Evolutionary conservation across 2,113 vertebrate genomes (phyloP).

Genomic region (Mastomys coucha): DNA sequence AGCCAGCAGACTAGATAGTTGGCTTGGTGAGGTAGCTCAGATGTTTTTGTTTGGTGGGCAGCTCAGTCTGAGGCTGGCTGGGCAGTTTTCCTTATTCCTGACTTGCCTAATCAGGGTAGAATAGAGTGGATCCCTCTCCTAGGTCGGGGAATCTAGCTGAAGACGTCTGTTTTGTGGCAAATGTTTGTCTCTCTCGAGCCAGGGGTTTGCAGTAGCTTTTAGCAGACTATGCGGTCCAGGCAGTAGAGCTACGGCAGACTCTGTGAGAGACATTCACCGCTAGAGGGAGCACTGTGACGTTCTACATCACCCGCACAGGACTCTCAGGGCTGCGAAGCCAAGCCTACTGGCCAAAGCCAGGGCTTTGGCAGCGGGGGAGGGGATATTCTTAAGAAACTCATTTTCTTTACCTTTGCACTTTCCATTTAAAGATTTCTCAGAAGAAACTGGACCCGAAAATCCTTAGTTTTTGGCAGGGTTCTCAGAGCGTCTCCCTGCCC

Average conservation of each 20-base stretch:
- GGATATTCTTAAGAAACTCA: slow-evolving; percentile 34
- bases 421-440: slow-evolving; percentile 6
- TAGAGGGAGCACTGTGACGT: slow-evolving; percentile 75
- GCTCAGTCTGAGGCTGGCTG: neutral
- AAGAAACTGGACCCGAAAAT: neutral
- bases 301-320: neutral
- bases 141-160: neutral
- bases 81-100: neutral
- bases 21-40: neutral
- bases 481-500: neutral
- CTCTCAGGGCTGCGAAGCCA: neutral
- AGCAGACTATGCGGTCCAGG: fast-evolving
- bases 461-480: neutral
- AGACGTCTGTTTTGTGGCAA: neutral
- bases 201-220: neutral
- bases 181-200: neutral
- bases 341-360: neutral
- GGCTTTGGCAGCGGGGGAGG: neutral
- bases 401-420: neutral
- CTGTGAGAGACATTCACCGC: slow-evolving; percentile 33
- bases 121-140: neutral
- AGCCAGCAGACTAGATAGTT: neutral
- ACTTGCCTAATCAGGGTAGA: neutral
- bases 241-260: neutral
- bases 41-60: neutral